Evolutionary conservation across 92 coral and sea anemone genomes (phyloP).

Genomic region (Hydrozoanthus gracilis): DNA sequence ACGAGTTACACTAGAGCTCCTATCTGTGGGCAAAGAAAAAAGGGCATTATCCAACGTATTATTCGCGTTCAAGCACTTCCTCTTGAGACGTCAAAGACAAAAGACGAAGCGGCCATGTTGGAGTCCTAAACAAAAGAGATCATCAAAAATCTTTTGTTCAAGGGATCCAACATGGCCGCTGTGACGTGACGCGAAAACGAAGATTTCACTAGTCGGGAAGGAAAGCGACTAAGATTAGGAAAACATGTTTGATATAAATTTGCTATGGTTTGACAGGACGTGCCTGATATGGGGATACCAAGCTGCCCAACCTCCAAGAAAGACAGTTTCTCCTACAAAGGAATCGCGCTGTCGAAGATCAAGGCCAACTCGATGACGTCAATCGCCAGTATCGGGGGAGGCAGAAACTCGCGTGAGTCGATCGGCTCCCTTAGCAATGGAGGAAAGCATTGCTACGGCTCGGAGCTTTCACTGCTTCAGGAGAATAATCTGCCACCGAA

Average conservation of each 20-base stretch:
- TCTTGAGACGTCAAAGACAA: too few relatives aligned
- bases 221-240: too few relatives aligned
- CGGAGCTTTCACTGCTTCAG: conserved; percentile 69
- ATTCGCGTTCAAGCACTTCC: too few relatives aligned
- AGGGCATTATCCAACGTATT: too few relatives aligned
- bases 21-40: too few relatives aligned
- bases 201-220: too few relatives aligned
- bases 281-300: conserved; percentile 48
- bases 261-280: conserved; percentile 43
- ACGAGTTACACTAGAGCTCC: too few relatives aligned
- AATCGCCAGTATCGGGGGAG: conserved; percentile 54
- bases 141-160: too few relatives aligned
- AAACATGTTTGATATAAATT: not conserved
- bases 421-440: conserved; percentile 79
- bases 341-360: conserved; percentile 62
- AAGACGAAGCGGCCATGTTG: too few relatives aligned
- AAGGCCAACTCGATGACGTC: conserved; percentile 67
- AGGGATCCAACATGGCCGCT: too few relatives aligned
- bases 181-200: too few relatives aligned
- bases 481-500: conserved; percentile 87
- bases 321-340: conserved; percentile 26
- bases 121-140: too few relatives aligned
- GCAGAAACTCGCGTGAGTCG: conserved; percentile 68
- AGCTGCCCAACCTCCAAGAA: conserved; percentile 8
- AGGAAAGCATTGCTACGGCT: conserved; percentile 67